Percentiles rank a stretch among this genome's conserved stretches.
Conservation (phyloP, 2,113 vertebrate species). For the Entelurus aequoreus region DNA sequence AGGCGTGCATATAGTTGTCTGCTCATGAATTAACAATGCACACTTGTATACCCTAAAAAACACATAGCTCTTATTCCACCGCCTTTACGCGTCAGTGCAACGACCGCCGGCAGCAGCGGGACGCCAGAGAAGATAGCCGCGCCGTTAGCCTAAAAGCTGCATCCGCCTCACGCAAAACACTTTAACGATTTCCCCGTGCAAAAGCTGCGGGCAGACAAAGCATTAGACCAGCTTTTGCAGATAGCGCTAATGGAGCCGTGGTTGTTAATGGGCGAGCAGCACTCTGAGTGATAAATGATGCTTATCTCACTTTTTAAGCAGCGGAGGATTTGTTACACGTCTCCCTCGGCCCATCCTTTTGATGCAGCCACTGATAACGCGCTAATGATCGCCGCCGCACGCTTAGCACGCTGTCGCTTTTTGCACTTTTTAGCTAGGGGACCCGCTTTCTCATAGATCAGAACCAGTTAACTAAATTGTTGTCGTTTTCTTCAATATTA, state of each 20-base stretch:
- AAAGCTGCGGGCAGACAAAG: slow-evolving; percentile 63
- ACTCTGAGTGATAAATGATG: slow-evolving; percentile 74
- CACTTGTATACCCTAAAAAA: no score
- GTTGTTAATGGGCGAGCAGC: slow-evolving; percentile 73
- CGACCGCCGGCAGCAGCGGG: slow-evolving; percentile 26
- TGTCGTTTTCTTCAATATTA: no score
- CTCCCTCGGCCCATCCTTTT: slow-evolving; percentile 48
- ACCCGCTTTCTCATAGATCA: neutral
- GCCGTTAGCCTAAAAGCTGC: slow-evolving; percentile 56
- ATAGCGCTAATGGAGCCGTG: slow-evolving; percentile 73
- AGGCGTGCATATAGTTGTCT: no score
- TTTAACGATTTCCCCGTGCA: slow-evolving; percentile 71
- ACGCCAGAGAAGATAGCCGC: slow-evolving; percentile 35
- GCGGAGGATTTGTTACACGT: slow-evolving; percentile 69
- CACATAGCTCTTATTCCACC: slow-evolving; percentile 7
- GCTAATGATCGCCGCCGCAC: slow-evolving; percentile 46
- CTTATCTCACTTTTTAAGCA: slow-evolving; percentile 61
- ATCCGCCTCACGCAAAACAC: slow-evolving; percentile 62
- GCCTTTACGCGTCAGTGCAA: slow-evolving; percentile 27
- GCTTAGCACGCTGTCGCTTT: slow-evolving; percentile 12
- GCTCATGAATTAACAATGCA: no score
- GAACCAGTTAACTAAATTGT: no score
- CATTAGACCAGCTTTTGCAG: slow-evolving; percentile 64
- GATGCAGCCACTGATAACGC: slow-evolving; percentile 60
- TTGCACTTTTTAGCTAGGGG: neutral